These are phyloP conservation scores for Lepidonotus clava DNA, from an alignment of 2,888 invertebrate genomes.

Conservation along the genomic window DNA sequence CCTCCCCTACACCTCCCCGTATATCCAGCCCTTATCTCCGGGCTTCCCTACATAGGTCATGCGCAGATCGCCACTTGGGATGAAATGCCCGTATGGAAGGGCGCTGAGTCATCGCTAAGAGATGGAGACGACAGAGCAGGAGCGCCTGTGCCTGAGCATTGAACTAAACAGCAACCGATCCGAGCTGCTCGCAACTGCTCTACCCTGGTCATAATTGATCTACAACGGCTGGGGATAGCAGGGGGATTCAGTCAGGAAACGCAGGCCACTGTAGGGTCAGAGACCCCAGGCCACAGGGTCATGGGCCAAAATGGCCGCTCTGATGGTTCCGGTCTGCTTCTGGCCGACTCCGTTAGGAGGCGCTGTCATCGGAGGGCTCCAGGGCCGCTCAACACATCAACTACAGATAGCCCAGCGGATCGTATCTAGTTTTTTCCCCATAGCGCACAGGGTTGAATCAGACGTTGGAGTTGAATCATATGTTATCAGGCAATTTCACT, in stretches of 20 bases:
- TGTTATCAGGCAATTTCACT: background rate
- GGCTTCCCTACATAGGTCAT: constrained; percentile 19
- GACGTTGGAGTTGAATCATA: background rate
- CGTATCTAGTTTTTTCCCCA: background rate
- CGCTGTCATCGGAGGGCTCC: constrained; percentile 5
- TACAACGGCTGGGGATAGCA: background rate
- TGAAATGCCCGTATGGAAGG: constrained; percentile 3
- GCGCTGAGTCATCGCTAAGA: constrained; percentile 27
- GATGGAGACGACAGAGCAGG: background rate
- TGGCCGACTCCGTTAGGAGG: background rate
- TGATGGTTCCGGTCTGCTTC: constrained; percentile 30
- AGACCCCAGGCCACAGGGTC: constrained; percentile 26
- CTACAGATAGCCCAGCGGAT: background rate
- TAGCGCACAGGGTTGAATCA: constrained; percentile 13
- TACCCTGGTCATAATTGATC: background rate
- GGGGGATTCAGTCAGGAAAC: too few relatives aligned
- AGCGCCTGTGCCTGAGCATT: background rate
- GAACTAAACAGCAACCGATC: background rate
- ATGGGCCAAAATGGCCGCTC: constrained; percentile 5
- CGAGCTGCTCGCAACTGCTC: background rate
- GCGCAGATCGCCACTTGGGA: background rate
- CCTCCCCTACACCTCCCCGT: background rate
- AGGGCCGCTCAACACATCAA: constrained; percentile 16
- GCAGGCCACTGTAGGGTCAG: constrained; percentile 1
- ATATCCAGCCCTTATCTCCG: constrained; percentile 12